These are phyloP conservation scores for Echeneis naucrates DNA, from an alignment of 2,797 vertebrate genomes.

Conservation along the genomic window DNA sequence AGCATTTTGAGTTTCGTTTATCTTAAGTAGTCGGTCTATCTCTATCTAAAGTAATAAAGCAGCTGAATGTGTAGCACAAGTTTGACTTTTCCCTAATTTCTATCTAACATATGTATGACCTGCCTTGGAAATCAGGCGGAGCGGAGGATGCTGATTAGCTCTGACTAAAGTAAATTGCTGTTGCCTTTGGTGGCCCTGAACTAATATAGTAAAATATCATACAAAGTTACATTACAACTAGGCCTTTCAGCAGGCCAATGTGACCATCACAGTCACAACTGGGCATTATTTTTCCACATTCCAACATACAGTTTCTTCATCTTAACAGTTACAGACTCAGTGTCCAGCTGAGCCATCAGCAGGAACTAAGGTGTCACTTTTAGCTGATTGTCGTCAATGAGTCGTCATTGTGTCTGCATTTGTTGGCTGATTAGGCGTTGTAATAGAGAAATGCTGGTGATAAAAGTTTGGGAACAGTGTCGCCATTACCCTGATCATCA, in stretches of 20 bases:
- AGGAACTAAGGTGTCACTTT: background rate
- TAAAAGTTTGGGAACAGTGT: background rate
- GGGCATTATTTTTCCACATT: background rate
- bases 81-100: background rate
- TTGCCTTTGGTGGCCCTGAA: too few species aligned
- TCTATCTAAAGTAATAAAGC: background rate
- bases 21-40: background rate
- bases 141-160: too few species aligned
- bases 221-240: background rate
- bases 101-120: too few species aligned
- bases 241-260: background rate
- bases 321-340: background rate
- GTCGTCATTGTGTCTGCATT: background rate
- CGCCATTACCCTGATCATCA: conserved; percentile 6
- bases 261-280: background rate
- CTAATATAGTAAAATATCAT: too few species aligned
- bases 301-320: background rate
- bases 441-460: background rate
- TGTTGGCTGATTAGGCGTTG: background rate
- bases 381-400: background rate
- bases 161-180: too few species aligned
- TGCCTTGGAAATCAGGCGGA: too few species aligned
- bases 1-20: background rate
- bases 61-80: background rate
- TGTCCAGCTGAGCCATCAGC: background rate